Base-by-base conservation (phyloP, 2,888 invertebrate species). In the Branchellion lobata region DNA sequence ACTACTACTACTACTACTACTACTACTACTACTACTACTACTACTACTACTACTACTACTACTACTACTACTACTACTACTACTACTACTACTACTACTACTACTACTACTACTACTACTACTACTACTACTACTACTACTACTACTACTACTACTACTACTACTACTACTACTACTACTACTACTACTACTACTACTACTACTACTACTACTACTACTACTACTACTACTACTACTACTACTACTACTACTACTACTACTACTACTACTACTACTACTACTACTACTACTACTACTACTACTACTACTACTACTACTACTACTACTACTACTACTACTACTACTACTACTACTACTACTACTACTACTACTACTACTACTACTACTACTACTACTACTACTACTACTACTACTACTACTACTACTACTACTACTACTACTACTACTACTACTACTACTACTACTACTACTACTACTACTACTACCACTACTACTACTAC, bases 131-230 rank as follows among this genome's bases (percentile, higher is more conserved):
- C n/a, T n/a, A n/a, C n/a, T n/a, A n/a, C n/a, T n/a, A n/a, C n/a
- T n/a, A n/a, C n/a, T n/a, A n/a, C n/a, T n/a, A n/a, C n/a, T n/a
- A n/a, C n/a, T n/a, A n/a, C n/a, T n/a, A n/a, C n/a, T n/a, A n/a
- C n/a, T n/a, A n/a, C n/a, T n/a, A n/a, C n/a, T n/a, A n/a, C n/a
- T n/a, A n/a, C n/a, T n/a, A 40, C 21, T 65, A 65, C 21, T 5
- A 29, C 5, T 65, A 29, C 65, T 65, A 29, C 65, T 65, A 29
- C 65, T 65, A 29, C 65, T 65, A 29, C 65, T 65, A 29, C 65
- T 65, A 65, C 65, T 65, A 65, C 65, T 65, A 65, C 65, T 65
- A 65, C 65, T 65, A 65, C 65, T 65, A 65, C 65, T 65, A 65
- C 29, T 65, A 27, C n/a, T 65, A 65, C n/a, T 65, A 29, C 65